Evolutionary conservation across 2,797 vertebrate species (phyloP).

Genomic region (Chrysolophus pictus): DNA sequence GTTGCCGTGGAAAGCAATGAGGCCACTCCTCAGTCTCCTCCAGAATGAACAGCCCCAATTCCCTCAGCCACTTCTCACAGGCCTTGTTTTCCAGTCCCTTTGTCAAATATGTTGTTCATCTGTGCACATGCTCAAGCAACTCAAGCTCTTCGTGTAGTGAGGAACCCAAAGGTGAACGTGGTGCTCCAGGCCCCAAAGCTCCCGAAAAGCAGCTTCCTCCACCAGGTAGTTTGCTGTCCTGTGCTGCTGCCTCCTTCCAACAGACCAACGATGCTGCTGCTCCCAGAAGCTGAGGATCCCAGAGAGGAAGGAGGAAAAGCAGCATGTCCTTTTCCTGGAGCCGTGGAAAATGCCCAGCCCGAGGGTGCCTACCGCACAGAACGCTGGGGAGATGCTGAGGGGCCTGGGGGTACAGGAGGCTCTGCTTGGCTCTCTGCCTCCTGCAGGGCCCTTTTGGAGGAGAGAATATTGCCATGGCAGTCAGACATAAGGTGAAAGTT

Average conservation of each 20-base stretch:
- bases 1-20: no score
- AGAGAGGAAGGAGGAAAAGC: neutral
- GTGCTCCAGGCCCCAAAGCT: neutral
- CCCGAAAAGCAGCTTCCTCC: neutral
- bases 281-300: slow-evolving; percentile 5
- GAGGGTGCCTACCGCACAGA: neutral
- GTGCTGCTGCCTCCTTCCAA: neutral
- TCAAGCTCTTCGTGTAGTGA: no score
- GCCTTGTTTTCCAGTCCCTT: no score
- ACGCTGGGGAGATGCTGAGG: neutral
- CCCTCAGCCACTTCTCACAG: no score
- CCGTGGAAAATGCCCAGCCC: neutral
- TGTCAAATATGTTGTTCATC: no score
- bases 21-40: no score
- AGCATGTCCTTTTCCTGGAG: neutral
- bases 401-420: neutral
- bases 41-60: no score
- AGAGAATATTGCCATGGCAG: neutral
- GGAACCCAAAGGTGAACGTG: no score
- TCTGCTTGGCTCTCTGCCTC: neutral
- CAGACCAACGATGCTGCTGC: neutral
- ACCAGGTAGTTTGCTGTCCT: neutral
- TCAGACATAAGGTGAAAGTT: neutral
- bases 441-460: neutral
- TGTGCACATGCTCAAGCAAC: no score